Conservation (phyloP, 2,113 vertebrate genomes). For the Phodopus roborovskii region DNA sequence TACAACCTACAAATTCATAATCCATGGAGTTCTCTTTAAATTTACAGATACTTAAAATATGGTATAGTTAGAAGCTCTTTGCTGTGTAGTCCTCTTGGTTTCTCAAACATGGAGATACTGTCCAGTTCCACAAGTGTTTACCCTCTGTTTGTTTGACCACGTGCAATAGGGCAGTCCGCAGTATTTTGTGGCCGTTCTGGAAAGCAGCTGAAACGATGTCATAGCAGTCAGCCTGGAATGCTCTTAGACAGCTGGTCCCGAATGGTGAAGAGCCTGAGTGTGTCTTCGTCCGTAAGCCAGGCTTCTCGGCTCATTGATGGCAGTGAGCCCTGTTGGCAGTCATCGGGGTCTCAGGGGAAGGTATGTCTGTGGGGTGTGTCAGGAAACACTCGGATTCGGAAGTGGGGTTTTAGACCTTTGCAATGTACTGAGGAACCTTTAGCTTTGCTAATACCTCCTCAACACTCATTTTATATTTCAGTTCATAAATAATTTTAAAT, state of each 20-base stretch:
- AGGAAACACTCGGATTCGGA: background rate
- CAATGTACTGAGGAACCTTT: background rate
- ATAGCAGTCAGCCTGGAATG: slow-evolving; percentile 94
- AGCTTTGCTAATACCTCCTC: background rate
- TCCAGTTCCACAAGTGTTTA: background rate
- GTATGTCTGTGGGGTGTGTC: slow-evolving; percentile 74
- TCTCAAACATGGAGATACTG: background rate
- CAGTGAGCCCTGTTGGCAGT: slow-evolving; percentile 98
- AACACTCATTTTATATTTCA: slow-evolving; percentile 13
- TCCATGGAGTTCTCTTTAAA: background rate
- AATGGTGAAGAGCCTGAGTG: slow-evolving; percentile 95
- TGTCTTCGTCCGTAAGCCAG: slow-evolving; percentile 96
- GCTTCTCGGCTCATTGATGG: slow-evolving; percentile 95
- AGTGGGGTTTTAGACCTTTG: background rate
- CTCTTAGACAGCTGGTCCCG: slow-evolving; percentile 97
- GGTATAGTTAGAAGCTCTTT: background rate
- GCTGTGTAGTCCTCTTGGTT: background rate
- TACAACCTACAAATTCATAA: background rate
- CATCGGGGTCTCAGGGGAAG: slow-evolving; percentile 98
- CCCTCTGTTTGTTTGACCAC: background rate
- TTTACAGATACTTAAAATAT: background rate
- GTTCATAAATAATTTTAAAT: slow-evolving; percentile 5
- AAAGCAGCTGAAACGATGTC: slow-evolving; percentile 95
- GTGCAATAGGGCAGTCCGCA: slow-evolving; percentile 90
- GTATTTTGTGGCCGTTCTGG: slow-evolving; percentile 96